Percentiles rank a stretch among this genome's conserved stretches.
phyloP scores from a whole-genome alignment of 2,797 vertebrate species.

The Enteromius afrohamiltoni region DNA sequence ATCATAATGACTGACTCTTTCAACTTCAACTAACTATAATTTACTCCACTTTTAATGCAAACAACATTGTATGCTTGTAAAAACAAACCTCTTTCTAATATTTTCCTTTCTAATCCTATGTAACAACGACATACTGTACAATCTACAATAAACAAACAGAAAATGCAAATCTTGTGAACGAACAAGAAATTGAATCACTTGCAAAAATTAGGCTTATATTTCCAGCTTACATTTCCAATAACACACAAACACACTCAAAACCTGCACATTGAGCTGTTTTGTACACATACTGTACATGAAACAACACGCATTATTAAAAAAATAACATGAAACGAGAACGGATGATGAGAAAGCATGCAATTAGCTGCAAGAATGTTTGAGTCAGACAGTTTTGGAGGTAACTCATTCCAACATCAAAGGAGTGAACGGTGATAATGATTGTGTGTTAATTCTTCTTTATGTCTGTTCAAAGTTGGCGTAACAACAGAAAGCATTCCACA shows the following conservation, averaged over 20 bases:
- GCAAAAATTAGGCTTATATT: not conserved
- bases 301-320: not conserved
- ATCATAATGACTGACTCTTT: conserved; percentile 2
- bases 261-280: not conserved
- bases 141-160: not conserved
- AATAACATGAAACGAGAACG: not conserved
- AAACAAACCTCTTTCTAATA: not conserved
- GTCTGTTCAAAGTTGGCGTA: conserved; percentile 20
- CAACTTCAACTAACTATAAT: not conserved
- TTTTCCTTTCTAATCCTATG: not conserved
- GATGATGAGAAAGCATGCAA: not conserved
- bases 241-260: not conserved
- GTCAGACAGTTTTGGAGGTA: conserved; percentile 1
- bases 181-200: not conserved
- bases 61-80: not conserved
- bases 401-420: conserved; percentile 30
- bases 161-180: not conserved
- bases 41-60: conserved; percentile 12
- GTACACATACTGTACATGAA: not conserved
- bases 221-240: not conserved
- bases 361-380: conserved; percentile 12
- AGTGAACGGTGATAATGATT: conserved; percentile 17
- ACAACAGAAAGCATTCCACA: conserved; percentile 24
- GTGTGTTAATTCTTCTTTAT: conserved; percentile 21
- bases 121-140: too few species aligned